Evolutionary conservation across 2,113 vertebrate genomes (phyloP), one percentile per base, ranked within the genome.

Genomic region (Actenoides lindsayi): DNA sequence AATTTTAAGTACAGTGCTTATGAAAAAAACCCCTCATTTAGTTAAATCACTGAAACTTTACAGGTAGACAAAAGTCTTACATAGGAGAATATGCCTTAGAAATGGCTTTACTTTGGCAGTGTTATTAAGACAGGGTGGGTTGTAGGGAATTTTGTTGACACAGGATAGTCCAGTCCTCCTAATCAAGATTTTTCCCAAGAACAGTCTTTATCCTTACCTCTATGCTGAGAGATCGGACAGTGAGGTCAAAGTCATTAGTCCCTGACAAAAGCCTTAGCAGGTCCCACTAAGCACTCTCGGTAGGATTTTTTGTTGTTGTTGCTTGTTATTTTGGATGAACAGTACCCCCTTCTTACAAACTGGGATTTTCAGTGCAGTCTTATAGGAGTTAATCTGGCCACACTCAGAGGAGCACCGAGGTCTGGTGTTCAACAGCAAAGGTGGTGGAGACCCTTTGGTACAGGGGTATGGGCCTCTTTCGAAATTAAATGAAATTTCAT

Each of bases 211-310:
- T 74, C 68, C n/a, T 77, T 81, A 91, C 69, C 60, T 84, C 57
- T 91, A 11, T 0, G 1, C 44, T 39, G 33, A 95, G 23, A 24
- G 24, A 89, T 65, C 0, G 3, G 69, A 95, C 37, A 84, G 65
- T 75, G 77, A 93, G 92, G 76, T 90, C 79, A 94, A 94, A 92
- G 88, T 70, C 75, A 90, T 93, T 83, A 92, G 64, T n/a, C 35
- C 60, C 51, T 48, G 35, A 93, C 79, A 96, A 94, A 96, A 93
- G 73, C 46, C 71, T 70, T 51, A 81, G 85, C 71, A 93, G 59
- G 56, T 93, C 82, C 56, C 73, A 83, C 75, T 71, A 83, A 90
- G 56, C 46, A 86, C 3, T 4, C 88, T 78, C 2, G 0, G 68
- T 68, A 53, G 76, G 76, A 87, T 64, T 92, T 92, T 11, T 78